Evolutionary conservation across 30 jellyfish, hydroid and myxozoan species (phyloP), one percentile per base, ranked within the genome.

Genomic region (Hydra vulgaris): DNA sequence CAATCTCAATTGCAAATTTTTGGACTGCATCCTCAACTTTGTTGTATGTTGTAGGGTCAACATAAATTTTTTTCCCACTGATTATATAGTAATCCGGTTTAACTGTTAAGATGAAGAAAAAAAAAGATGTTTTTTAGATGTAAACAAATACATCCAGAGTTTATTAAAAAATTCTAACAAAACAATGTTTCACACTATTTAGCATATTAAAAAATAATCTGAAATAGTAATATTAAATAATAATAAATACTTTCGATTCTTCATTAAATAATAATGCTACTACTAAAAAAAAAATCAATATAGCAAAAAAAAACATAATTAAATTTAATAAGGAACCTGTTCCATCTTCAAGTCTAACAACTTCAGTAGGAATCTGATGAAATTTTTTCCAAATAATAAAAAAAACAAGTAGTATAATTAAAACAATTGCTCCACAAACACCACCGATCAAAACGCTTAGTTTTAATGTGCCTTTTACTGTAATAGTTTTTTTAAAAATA

Each of bases 31-130:
- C 97, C 21, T 94, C 74, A 12, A 90, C 83, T 26, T 85, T 94
- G 25, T 85, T 82, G 67, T 90, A 90, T 21, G 97, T 90, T 21
- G 95, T 85, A 18, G 95, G 97, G 70, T 90, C 95, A 61, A 90
- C 90, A 70, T 90, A 90, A 22, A 90, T 7, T 23, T 78, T 78
- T 18, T 54, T 40, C 21, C 80, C 81, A 18, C 18, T 24, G 53
- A 27, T 53, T 17, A 66, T 18, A 56, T 56, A 15, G n/a, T 40
- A 3, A 40, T 5, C 61, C 12, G 61, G 61, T 40, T 40, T 40
- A 40, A 40, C 61, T 40, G n/a, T n/a, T n/a, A n/a, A n/a, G n/a
- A n/a, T n/a, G n/a, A n/a, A n/a, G n/a, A n/a, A 19, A 19, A 56
- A 56, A 17, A 17, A 56, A 19, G 71, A 19, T 16, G n/a, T 16